Evolutionary conservation across 2,113 vertebrate genomes (phyloP), one percentile per base, ranked within the genome.

Genomic region (Ramphastos sulfuratus): DNA sequence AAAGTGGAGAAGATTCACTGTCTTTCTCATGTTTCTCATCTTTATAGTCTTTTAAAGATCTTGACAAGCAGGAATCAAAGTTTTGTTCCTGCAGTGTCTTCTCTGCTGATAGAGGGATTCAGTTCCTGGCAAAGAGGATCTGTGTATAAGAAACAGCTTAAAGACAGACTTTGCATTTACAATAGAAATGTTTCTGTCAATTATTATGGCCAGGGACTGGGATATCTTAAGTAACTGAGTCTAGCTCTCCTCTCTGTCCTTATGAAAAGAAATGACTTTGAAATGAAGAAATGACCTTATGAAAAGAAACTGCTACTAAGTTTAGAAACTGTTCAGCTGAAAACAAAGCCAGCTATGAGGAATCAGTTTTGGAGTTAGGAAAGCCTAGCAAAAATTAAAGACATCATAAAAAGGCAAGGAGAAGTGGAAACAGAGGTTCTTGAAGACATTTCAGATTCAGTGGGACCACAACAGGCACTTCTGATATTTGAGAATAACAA

Each of bases 221-320:
- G 23, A 64, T 48, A 88, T 91, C 33, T 94, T 13, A 82, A 64
- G 33, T 60, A 58, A 39, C 8, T 48, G 31, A 60, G 18, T 7
- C 33, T n/a, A 52, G 13, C 11, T 42, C 23, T 67, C 28, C 17
- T 50, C 21, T 54, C 6, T 55, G 79, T 65, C 27, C 7, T 63
- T 15, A 80, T 74, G 8, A 37, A 55, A 44, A 39, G 44, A 44
- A 9, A 21, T 0, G 0, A 21, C 20, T 65, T n/a, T n/a, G n/a
- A n/a, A n/a, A n/a, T n/a, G n/a, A n/a, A n/a, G n/a, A n/a, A n/a
- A n/a, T n/a, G n/a, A n/a, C 27, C 7, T 63, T 15, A 80, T 74
- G 8, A 37, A 55, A 44, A 39, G 44, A 35, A 19, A 7, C 35
- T 61, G 35, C 16, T 72, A 39, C 19, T 75, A 70, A 39, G 7